Base-by-base conservation (phyloP, 53 echinoderm and acorn worm species). In the Actinopyga echinites region DNA sequence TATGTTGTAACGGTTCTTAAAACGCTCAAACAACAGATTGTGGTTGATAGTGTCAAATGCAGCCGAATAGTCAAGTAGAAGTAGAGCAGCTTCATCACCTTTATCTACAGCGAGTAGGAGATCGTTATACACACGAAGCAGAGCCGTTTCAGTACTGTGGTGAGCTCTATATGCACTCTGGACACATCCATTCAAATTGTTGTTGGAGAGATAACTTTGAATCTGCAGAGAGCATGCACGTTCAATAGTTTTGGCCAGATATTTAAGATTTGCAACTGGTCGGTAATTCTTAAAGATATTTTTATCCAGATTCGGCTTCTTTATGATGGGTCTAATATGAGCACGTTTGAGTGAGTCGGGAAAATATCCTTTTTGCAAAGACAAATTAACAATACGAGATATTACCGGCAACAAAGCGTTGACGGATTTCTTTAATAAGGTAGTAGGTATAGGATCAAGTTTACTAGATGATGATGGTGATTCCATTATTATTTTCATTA, bases 401-500 rank as follows among this genome's bases (percentile, higher is more conserved):
- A 89, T 57, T 69, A 79, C 57, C 28, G 85, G 89, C 57, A 85
- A 40, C 15, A 89, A 59, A 37, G 13, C 55, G 43, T 85, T 37
- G 12, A 85, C 30, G 33, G 42, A 75, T 11, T 60, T 37, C 59
- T 85, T 89, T 4, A 89, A 60, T 44, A 89, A 61, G 38, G 57
- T 61, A 4, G 85, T 85, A 24, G 85, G 89, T 4, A 89, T 68
- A 8, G 82, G 89, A 49, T 89, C 89, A 38, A 89, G 80, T 2
- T 52, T 85, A 53, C 85, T 63, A 13, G 89, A 71, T 53, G 79
- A 79, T 23, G 84, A 54, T 38, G 89, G 84, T 23, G 77, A 75
- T 15, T 75, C 25, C 33, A 64, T 60, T 11, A 89, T 89, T 9
- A 67, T 64, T 84, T 78, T 84, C 12, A 38, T 75, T 30, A 89